phyloP scores from a whole-genome alignment of 2,113 vertebrate species.

The Daboia siamensis region DNA sequence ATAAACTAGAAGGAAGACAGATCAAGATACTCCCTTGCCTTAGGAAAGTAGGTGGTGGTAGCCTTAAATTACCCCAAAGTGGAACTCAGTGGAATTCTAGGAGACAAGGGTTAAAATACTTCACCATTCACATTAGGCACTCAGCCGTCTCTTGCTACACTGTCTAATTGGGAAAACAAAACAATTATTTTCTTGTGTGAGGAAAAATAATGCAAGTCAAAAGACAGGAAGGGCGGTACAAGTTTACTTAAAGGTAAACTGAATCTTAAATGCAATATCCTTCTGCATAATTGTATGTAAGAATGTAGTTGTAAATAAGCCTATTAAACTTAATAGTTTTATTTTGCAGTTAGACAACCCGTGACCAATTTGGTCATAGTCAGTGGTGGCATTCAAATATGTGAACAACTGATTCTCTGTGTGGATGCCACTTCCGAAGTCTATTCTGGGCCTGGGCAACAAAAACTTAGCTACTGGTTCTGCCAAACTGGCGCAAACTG shows the following conservation, averaged over 20 bases:
- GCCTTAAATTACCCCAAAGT: neutral
- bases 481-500: too few species aligned
- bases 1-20: neutral
- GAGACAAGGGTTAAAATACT: neutral
- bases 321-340: neutral
- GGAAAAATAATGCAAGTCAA: neutral
- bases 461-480: too few species aligned
- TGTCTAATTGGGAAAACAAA: neutral
- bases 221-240: neutral
- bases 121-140: neutral
- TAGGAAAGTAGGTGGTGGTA: neutral
- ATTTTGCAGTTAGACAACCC: neutral
- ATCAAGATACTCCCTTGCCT: neutral
- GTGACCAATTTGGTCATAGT: neutral
- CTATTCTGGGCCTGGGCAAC: too few species aligned
- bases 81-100: neutral
- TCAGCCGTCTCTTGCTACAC: neutral
- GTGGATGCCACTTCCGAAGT: too few species aligned
- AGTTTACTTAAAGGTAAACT: neutral
- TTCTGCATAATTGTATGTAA: neutral
- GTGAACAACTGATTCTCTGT: too few species aligned
- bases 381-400: too few species aligned
- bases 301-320: neutral
- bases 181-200: neutral
- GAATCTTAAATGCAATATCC: neutral